Evolutionary conservation across 2,797 vertebrate species (phyloP), one percentile per base, ranked within the genome.

Genomic region (Phalanger gymnotis): DNA sequence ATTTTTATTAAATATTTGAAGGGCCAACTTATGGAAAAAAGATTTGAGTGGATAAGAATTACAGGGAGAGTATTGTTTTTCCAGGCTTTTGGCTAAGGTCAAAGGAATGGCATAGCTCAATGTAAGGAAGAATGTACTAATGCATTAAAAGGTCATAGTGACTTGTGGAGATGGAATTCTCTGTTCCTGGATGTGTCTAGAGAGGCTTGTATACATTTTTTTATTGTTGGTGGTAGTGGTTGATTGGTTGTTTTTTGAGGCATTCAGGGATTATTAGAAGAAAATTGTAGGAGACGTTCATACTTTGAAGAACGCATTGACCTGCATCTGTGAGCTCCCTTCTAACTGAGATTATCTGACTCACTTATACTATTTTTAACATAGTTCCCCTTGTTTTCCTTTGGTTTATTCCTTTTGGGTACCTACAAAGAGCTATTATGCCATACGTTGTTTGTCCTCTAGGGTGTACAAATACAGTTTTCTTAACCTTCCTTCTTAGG

Each of bases 401-500:
- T 96, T 92, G 53, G 1, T 89, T 27, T 56, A 0, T 91, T 95
- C 13, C 95, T 53, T 89, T 73, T n/a, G 30, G 81, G 7, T 27
- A 3, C 57, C 87, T 94, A 9, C 16, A 47, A 95, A 56, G 89
- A 93, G 55, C 92, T 66, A 31, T 13, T 54, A 11, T 81, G 3
- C 0, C 4, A 5, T 54, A 40, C 13, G 89, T 27, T 91, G 40
- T 87, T 51, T 73, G 56, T 87, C 22, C n/a, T 52, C 54, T 40
- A 16, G 4, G 66, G 4, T 53, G 0, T 40, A 54, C 51, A 54
- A 93, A 53, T n/a, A 4, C 0, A 0, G 66, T 31, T 94, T 34
- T 94, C 9, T 53, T 90, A 61, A 51, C 34, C 66, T 94, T 95
- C 90, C 5, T 91, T 94, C 58, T n/a, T 91, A 73, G 0, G 13